Evolutionary conservation across 2,888 invertebrate species (phyloP).

Genomic region (Eristalinus sepulchralis): DNA sequence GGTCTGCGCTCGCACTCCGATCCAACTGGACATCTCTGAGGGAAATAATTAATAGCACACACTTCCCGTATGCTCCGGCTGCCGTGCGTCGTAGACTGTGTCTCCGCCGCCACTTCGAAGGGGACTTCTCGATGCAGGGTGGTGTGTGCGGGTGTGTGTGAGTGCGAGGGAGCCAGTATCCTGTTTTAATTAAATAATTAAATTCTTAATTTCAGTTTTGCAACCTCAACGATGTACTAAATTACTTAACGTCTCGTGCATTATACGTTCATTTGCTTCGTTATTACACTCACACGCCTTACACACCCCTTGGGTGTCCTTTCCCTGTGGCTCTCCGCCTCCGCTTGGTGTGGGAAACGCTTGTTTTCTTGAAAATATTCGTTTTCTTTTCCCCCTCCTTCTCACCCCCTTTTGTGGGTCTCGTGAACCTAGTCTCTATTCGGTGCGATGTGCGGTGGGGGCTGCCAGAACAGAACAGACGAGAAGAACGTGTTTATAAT

Average conservation of each 20-base stretch:
- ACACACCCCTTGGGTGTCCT: constrained; percentile 24
- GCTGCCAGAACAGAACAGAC: neutral
- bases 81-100: constrained; percentile 13
- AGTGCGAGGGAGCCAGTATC: constrained; percentile 23
- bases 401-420: too few relatives aligned
- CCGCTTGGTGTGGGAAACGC: neutral
- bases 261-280: constrained; percentile 40
- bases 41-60: constrained; percentile 68
- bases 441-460: neutral
- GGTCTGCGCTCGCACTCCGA: neutral
- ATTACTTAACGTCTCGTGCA: constrained; percentile 49
- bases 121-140: neutral
- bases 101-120: neutral
- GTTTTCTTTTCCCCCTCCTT: neutral
- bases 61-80: constrained; percentile 44
- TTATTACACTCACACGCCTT: constrained; percentile 21
- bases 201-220: constrained; percentile 51
- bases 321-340: neutral
- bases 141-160: neutral
- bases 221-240: constrained; percentile 46
- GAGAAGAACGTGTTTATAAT: constrained; percentile 58
- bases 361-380: constrained; percentile 1
- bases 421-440: neutral
- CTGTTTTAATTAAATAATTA: constrained; percentile 58
- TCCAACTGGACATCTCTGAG: constrained; percentile 47